These are phyloP conservation scores for Lasioglossum morio DNA, from an alignment of 2,888 invertebrate genomes.

Conservation along the genomic window DNA sequence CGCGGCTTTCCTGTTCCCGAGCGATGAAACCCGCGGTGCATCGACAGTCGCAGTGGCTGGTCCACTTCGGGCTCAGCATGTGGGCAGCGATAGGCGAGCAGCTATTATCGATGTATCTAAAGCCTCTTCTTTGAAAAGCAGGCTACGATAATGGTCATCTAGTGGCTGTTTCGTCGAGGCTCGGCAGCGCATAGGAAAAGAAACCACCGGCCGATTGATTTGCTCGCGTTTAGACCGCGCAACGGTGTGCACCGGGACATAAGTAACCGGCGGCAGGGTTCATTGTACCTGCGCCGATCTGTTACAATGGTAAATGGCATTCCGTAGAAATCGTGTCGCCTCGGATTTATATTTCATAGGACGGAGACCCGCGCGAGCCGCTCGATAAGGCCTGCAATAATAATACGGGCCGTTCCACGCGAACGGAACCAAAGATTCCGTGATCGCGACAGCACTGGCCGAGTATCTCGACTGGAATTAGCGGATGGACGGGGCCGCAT, in stretches of 20 bases:
- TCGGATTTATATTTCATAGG: slow-evolving; percentile 24
- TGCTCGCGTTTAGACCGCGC: slow-evolving; percentile 10
- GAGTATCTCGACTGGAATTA: slow-evolving; percentile 23
- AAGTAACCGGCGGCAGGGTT: not conserved
- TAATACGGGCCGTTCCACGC: slow-evolving; percentile 11
- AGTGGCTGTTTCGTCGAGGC: not conserved
- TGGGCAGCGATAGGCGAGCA: not conserved
- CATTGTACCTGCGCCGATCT: not conserved
- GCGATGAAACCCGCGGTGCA: not conserved
- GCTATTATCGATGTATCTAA: not conserved
- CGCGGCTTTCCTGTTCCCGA: not conserved
- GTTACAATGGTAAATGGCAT: slow-evolving; percentile 5
- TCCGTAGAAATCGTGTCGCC: slow-evolving; percentile 16
- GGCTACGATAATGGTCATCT: not conserved
- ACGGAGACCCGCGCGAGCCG: not conserved
- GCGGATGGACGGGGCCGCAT: not conserved
- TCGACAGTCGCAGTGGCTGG: not conserved
- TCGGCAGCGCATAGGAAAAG: not conserved
- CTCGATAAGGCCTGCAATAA: slow-evolving; percentile 24
- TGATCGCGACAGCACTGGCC: not conserved
- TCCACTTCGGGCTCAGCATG: not conserved
- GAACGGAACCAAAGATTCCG: slow-evolving; percentile 12
- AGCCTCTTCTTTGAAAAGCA: slow-evolving; percentile 2
- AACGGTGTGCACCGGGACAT: not conserved
- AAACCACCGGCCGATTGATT: not conserved